Evolutionary conservation across 2,888 invertebrate genomes (phyloP).

Genomic region (Eurytoma adleriae): DNA sequence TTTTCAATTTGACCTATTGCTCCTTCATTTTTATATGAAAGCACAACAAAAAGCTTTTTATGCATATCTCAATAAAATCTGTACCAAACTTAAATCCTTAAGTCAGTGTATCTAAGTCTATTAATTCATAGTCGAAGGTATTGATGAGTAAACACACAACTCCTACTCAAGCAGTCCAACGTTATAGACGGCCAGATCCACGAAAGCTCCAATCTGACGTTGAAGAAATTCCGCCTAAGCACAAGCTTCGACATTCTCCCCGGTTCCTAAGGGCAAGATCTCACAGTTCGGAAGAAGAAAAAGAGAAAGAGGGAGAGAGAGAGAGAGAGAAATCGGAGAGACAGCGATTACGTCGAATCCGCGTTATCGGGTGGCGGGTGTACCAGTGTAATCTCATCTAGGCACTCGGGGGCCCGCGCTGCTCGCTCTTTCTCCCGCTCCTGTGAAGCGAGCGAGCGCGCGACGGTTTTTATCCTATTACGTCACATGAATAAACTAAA

Average conservation of each 20-base stretch:
- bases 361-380: conserved; percentile 67
- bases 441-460: conserved; percentile 45
- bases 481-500: conserved; percentile 75
- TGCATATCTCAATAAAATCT: no score
- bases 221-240: background rate
- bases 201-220: conserved; percentile 21
- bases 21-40: no score
- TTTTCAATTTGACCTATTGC: no score
- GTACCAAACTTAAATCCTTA: no score
- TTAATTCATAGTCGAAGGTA: background rate
- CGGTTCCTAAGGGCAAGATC: background rate
- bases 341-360: conserved; percentile 68
- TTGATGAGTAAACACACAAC: background rate
- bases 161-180: background rate
- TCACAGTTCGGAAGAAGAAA: conserved; percentile 17
- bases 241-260: background rate
- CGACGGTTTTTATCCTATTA: conserved; percentile 76
- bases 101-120: no score
- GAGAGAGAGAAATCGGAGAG: conserved; percentile 59
- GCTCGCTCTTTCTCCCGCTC: conserved; percentile 12
- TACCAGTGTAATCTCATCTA: conserved; percentile 74
- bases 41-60: no score
- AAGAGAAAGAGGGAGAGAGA: background rate
- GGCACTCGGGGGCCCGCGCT: conserved; percentile 66
- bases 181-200: background rate